A percentile compares a stretch with the other conserved stretches of the same genome.
Evolutionary conservation across 2,797 vertebrate genomes (phyloP).

Genomic region (Sebastes aleutianus): DNA sequence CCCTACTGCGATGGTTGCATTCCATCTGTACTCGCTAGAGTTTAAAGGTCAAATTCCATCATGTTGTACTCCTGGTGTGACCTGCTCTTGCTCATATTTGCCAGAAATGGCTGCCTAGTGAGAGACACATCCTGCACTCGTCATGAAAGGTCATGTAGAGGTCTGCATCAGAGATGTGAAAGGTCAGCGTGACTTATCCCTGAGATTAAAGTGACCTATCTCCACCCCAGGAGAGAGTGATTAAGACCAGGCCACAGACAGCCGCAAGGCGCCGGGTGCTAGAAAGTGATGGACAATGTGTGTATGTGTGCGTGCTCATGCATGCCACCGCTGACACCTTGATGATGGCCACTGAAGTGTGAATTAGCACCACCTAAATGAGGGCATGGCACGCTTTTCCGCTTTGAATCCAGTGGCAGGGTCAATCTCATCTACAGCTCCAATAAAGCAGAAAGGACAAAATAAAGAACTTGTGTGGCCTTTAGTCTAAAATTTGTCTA

Average conservation of each 20-base stretch:
- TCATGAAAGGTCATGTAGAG: constrained; percentile 52
- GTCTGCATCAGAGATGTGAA: constrained; percentile 49
- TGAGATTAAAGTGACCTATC: constrained; percentile 62
- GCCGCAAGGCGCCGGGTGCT: constrained; percentile 10
- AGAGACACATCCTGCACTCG: constrained; percentile 34
- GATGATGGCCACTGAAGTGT: constrained; percentile 4
- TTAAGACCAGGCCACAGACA: constrained; percentile 45
- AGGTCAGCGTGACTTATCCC: constrained; percentile 55
- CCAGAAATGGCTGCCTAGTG: constrained; percentile 33
- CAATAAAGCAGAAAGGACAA: background rate
- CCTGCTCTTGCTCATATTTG: constrained; percentile 20
- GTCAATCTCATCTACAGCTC: background rate
- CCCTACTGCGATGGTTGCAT: background rate
- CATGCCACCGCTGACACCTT: background rate
- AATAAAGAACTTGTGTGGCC: background rate
- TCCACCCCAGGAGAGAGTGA: constrained; percentile 30
- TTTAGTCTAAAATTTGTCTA: background rate
- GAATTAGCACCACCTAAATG: constrained; percentile 26
- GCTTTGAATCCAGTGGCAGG: background rate
- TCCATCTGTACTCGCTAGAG: background rate
- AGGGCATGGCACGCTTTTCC: constrained; percentile 7
- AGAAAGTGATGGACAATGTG: constrained; percentile 14
- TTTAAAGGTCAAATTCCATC: constrained; percentile 14
- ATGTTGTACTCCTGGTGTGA: constrained; percentile 15
- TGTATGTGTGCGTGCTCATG: constrained; percentile 3